phyloP scores from a whole-genome alignment of 2,888 invertebrate genomes.

The Latrodectus elegans region DNA sequence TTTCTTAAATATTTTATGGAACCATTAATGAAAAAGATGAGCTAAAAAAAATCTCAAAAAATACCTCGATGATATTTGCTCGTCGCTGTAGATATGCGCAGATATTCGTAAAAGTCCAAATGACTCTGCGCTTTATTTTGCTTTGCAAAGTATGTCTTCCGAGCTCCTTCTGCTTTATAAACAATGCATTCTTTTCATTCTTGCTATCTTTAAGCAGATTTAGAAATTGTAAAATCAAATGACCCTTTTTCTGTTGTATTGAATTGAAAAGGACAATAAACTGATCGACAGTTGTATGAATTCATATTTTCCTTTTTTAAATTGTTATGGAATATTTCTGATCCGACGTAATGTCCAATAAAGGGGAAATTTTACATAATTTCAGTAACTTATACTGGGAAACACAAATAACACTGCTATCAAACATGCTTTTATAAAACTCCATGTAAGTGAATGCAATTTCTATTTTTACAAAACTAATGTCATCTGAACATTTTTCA shows the following conservation, averaged over 20 bases:
- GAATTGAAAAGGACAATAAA: background rate
- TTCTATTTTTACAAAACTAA: no score
- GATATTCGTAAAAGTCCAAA: conserved; percentile 25
- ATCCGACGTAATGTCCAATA: no score
- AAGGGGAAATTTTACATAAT: no score
- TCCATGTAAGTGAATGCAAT: no score
- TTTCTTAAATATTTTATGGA: conserved; percentile 70
- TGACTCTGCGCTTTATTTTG: conserved; percentile 56
- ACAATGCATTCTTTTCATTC: conserved; percentile 47
- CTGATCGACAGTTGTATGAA: background rate
- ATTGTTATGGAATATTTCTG: conserved; percentile 1
- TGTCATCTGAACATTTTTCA: no score
- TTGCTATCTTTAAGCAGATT: background rate
- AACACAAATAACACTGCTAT: no score
- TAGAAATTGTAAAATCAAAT: conserved; percentile 25
- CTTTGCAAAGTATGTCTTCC: conserved; percentile 49
- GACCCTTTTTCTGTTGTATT: conserved; percentile 13
- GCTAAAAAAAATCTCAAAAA: conserved; percentile 46
- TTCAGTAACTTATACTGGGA: no score
- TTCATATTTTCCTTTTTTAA: background rate
- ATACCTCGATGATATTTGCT: conserved; percentile 63
- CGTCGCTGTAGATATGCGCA: conserved; percentile 24
- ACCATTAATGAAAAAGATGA: conserved; percentile 54
- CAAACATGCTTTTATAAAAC: no score
- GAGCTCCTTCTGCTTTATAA: conserved; percentile 60